phyloP scores from a whole-genome alignment of 2,888 invertebrate species.

The Monoplex corrugatus region DNA sequence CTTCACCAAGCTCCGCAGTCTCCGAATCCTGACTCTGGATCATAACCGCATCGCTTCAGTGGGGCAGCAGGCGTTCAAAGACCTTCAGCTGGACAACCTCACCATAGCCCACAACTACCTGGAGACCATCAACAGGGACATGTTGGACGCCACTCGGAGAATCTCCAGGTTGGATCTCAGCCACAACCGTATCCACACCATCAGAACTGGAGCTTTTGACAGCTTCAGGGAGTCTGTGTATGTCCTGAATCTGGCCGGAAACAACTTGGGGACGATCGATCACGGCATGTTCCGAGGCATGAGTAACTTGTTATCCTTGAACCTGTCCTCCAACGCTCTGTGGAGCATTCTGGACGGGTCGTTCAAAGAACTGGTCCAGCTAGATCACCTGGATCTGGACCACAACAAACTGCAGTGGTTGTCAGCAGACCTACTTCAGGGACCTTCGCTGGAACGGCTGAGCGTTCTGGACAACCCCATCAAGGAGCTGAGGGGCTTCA shows the following conservation, averaged over 20 bases:
- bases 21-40: constrained; percentile 63
- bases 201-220: constrained; percentile 67
- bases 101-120: constrained; percentile 64
- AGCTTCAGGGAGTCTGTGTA: constrained; percentile 68
- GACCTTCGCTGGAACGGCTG: constrained; percentile 48
- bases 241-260: constrained; percentile 60
- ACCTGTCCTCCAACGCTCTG: constrained; percentile 55
- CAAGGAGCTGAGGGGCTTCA: constrained; percentile 53
- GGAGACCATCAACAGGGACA: constrained; percentile 59
- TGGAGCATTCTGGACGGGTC: constrained; percentile 51
- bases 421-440: constrained; percentile 46
- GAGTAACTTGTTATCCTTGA: constrained; percentile 56
- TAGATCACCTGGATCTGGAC: constrained; percentile 39
- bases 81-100: constrained; percentile 63
- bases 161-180: constrained; percentile 65
- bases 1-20: constrained; percentile 61
- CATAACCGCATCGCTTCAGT: constrained; percentile 64
- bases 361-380: constrained; percentile 50
- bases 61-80: constrained; percentile 62
- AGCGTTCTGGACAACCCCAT: constrained; percentile 57
- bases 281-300: constrained; percentile 69
- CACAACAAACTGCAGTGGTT: constrained; percentile 54
- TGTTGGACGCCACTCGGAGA: constrained; percentile 62
- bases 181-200: constrained; percentile 61
- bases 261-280: constrained; percentile 57